Base-by-base conservation (phyloP, 2,797 vertebrate genomes). In the Premnoplex brunnescens region DNA sequence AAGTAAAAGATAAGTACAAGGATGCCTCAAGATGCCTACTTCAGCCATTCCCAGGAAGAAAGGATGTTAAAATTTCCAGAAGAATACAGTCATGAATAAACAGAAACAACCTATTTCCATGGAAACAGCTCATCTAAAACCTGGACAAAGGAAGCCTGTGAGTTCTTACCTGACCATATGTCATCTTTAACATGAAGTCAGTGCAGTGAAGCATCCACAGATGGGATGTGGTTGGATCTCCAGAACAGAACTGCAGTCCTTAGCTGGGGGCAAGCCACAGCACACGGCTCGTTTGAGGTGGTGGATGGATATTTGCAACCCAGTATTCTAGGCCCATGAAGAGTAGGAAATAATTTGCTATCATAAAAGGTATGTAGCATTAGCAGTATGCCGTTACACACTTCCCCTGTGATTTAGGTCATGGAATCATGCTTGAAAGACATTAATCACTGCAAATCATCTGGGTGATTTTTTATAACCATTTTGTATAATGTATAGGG, bases 101-200 rank as follows among this genome's bases (percentile, higher is more conserved):
- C 14, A 95, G 74, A 94, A 92, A 48, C 37, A 58, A 80, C 52
- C 30, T 55, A 93, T 94, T 93, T 74, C 86, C 88, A 85, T 92
- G 93, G 85, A 93, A 96, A 95, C 71, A 41, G 55, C n/a, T 81
- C 23, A 82, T 59, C 32, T 46, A 46, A 92, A 95, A 63, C 37
- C 37, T 66, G 63, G 68, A 88, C 74, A 88, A 91, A 92, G 36
- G 39, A 81, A 69, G n/a, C 28, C 55, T 2, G 3, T 36, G 66
- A 59, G 54, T 43, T 24, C n/a, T n/a, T 84, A 68, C 66, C 48
- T 89, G 66, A 51, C 58, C 68, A 21, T 36, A 34, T 13, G 7
- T 26, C 44, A 67, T 71, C 46, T 74, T 72, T 51, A 66, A 18
- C 46, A 22, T 34, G 51, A 93, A 90, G 34, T 22, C 0, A 0